Base-by-base conservation (phyloP, 2,797 vertebrate genomes). In the Choloepus didactylus region DNA sequence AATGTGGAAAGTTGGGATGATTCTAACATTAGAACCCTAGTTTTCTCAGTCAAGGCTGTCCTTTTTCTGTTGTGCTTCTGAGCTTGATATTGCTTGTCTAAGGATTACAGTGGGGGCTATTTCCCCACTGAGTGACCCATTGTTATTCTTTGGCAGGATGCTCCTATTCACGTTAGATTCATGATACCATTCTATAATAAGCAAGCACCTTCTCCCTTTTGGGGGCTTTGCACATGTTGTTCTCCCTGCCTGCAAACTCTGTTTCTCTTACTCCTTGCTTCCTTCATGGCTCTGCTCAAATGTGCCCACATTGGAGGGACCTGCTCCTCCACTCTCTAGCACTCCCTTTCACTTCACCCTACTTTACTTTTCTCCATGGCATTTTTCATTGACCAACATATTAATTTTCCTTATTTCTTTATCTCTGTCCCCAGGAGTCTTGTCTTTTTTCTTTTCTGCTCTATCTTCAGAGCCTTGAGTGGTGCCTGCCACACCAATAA, bases 281-380 rank as follows among this genome's bases (percentile, higher is more conserved):
- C 19, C 21, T 87, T 83, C 19, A n/a, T 0, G 5, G 27, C 29
- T 54, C n/a, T 12, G 51, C 51, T 67, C 51, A 15, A 44, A 5
- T n/a, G 46, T 1, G 2, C 31, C 4, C 9, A 2, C 25, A 2
- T 27, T 31, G 38, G 29, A 1, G 0, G 6, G 12, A 4, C 9
- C 21, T 46, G 6, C 19, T 67, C 69, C 11, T 60, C 54, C 11
- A 5, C 8, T 19, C 18, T 66, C 31, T 46, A 31, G 11, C 4
- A 25, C 49, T 79, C 16, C 6, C 35, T 73, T 2, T 19, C 46
- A 70, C 82, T 3, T 44, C 4, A 29, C 21, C 9, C 41, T 60
- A 10, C 10, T 77, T 76, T 70, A 27, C 62, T 94, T 77, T 84
- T 80, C 41, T 54, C 46, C 19, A 6, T 16, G 35, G 25, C 15